These are phyloP conservation scores for Lophotriccus pileatus DNA, from an alignment of 2,797 vertebrate genomes.

Conservation along the genomic window DNA sequence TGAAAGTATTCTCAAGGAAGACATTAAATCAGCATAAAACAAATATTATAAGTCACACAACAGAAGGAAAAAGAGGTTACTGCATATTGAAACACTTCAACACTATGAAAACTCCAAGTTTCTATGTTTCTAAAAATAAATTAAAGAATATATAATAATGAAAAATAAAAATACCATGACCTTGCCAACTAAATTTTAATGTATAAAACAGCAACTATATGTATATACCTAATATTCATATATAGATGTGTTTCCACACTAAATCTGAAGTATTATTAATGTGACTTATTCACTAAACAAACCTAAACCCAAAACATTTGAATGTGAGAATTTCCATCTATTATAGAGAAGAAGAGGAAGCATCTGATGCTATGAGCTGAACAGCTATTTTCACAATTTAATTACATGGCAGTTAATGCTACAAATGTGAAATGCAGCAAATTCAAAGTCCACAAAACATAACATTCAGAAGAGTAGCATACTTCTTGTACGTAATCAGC, in stretches of 20 bases:
- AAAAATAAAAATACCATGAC: neutral
- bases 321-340: neutral
- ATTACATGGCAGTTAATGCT: neutral
- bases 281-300: neutral
- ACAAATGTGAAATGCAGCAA: neutral
- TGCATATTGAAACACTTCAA: neutral
- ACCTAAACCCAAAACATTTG: neutral
- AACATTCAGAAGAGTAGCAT: neutral
- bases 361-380: neutral
- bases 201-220: neutral
- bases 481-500: neutral
- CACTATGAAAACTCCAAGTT: neutral
- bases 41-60: conserved; percentile 17
- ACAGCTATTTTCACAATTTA: neutral
- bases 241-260: neutral
- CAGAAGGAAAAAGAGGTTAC: conserved; percentile 9
- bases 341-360: neutral
- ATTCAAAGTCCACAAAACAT: neutral
- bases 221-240: neutral
- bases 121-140: neutral
- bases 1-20: conserved; percentile 61
- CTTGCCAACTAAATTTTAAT: neutral
- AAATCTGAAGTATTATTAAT: neutral
- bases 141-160: neutral
- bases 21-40: conserved; percentile 68